phyloP scores from a whole-genome alignment of 2,113 vertebrate genomes.

The Melanerpes formicivorus region DNA sequence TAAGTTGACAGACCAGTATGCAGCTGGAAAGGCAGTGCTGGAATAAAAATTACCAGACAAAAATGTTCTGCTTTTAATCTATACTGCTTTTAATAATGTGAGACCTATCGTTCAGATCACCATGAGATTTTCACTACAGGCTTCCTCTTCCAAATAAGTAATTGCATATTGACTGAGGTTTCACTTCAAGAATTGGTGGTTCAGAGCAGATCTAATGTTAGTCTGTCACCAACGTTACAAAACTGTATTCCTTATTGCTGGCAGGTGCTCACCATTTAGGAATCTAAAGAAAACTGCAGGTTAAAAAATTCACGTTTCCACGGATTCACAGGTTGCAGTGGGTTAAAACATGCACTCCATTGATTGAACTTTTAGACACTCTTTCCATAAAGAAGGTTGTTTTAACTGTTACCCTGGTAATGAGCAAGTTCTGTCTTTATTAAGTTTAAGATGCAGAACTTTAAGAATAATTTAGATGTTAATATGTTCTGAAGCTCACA shows the following conservation, averaged over 20 bases:
- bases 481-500: slow-evolving; percentile 13
- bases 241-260: background rate
- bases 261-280: background rate
- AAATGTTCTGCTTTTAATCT: background rate
- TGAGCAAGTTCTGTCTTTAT: background rate
- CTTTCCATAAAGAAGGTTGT: background rate
- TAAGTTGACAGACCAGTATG: background rate
- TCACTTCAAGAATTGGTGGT: background rate
- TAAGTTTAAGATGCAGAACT: background rate
- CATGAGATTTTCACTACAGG: background rate
- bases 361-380: background rate
- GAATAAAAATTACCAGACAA: background rate
- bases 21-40: background rate
- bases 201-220: background rate
- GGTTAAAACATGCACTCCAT: background rate
- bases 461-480: slow-evolving; percentile 1
- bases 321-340: background rate
- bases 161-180: background rate
- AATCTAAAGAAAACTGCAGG: background rate
- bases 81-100: background rate
- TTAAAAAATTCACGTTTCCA: background rate
- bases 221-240: background rate
- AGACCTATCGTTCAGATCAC: background rate
- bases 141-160: background rate
- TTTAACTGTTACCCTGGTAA: background rate